Percentiles rank a stretch among this genome's conserved stretches.
phyloP scores from a whole-genome alignment of 1,140 invertebrate genomes.

The Spodoptera frugiperda region DNA sequence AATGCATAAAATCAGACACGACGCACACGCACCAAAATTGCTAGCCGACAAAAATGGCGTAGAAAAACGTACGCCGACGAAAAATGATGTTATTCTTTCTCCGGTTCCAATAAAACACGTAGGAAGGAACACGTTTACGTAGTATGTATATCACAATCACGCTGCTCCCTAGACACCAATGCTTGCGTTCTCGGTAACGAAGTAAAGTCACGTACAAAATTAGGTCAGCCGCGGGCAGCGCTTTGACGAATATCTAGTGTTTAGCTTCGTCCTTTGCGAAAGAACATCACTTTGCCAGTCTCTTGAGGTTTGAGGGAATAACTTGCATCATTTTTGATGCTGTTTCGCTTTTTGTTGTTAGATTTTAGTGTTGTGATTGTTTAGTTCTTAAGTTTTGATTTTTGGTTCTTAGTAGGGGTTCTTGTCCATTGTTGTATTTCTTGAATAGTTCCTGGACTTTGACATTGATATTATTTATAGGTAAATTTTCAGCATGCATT shows the following conservation, averaged over 20 bases:
- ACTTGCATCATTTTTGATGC: background rate
- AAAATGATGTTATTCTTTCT: slow-evolving; percentile 5
- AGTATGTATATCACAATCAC: slow-evolving; percentile 36
- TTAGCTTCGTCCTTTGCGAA: slow-evolving; percentile 11
- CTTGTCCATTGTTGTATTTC: no score
- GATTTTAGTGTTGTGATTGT: background rate
- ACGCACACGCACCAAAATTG: background rate
- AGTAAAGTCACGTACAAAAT: slow-evolving; percentile 42
- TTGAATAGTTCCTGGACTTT: no score
- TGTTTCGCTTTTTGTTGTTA: background rate
- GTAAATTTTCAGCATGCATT: no score
- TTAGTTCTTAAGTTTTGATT: no score
- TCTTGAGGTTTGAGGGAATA: background rate
- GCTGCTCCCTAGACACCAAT: slow-evolving; percentile 32
- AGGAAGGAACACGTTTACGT: background rate
- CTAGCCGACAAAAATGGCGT: background rate
- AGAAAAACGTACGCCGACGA: background rate
- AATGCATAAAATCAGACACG: no score
- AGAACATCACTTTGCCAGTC: background rate
- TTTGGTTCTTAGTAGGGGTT: no score
- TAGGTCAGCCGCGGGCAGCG: slow-evolving; percentile 34
- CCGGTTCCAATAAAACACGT: slow-evolving; percentile 24
- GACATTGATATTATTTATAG: no score
- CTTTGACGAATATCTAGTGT: slow-evolving; percentile 41
- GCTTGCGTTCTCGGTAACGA: slow-evolving; percentile 1